Evolutionary conservation across 2,888 invertebrate species (phyloP), one percentile per base, ranked within the genome.

Genomic region (Limnephilus rhombicus): DNA sequence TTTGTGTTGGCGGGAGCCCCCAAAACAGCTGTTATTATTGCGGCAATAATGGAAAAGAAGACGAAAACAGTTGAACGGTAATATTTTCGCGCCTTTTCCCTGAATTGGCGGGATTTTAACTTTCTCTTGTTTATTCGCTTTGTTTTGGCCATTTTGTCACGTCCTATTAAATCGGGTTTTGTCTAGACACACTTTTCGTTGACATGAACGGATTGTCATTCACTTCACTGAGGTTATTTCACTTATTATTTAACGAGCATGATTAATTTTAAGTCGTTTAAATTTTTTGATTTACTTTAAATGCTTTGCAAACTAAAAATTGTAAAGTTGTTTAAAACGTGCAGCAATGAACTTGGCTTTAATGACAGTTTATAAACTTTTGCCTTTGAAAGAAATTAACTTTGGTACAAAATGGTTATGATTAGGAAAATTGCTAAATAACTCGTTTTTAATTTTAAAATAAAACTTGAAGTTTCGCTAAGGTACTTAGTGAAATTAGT

Each of bases 1-100:
- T 93, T 93, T 11, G 80, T 91, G 12, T 15, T 24, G 24, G 89
- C 31, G 7, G 91, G 91, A 24, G 91, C 91, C 5, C 86, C 89
- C 3, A 37, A n/a, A 9, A 49, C 80, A n/a, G 81, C 81, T 15
- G 82, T 45, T 29, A 41, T 41, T 12, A 91, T n/a, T 53, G 80
- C 80, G 12, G 45, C 91, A 18, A 68, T 68, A 9, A 88, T 34
- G 3, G 85, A 29, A 34, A 88, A 88, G 24, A 88, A 34, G 24
- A 80, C 2, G 24, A 37, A 31, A 13, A n/a, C 11, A 24, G 68
- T 68, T n/a, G 41, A 49, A 29, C 86, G 37, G 45, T 83, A 37
- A 34, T 31, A 83, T 83, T 83, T 37, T 34, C 82, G 31, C 41
- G 86, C 86, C 29, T 34, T 86, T 86, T 86, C 86, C 82, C 31